Evolutionary conservation across 2,888 invertebrate species (phyloP), one percentile per base, ranked within the genome.

Genomic region (Alitta virens): DNA sequence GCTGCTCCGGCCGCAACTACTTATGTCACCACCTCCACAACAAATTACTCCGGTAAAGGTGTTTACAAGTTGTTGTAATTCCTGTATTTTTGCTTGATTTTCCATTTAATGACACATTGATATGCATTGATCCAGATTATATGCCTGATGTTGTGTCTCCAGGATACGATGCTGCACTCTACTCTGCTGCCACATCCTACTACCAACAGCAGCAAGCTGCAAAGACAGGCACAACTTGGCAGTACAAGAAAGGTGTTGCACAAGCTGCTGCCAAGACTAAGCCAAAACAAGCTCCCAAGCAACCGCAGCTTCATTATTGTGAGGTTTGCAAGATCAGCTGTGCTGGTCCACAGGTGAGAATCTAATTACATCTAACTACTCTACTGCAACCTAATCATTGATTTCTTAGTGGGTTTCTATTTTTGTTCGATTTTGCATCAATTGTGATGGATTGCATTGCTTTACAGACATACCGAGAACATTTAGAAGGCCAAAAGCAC

Each of bases 241-340:
- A 68, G 56, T 58, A 60, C 50, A 54, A 61, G 51, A 55, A 62
- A 49, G 46, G 51, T 33, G n/a, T n/a, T n/a, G n/a, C n/a, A n/a
- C n/a, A n/a, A n/a, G 23, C 27, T 16, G 43, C 18, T 24, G 58
- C 50, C 18, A 63, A 60, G 27, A 43, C 51, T 1, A 77, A 76
- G 64, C 71, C 76, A 18, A 75, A 78, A 62, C 68, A 71, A 27
- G 91, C 92, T 12, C 78, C 78, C 0, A 78, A 78, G 64, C 74
- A 73, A 27, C 75, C 76, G 5, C 79, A 79, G 71, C 85, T 97
- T 69, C 96, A 96, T 83, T 99, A 97, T 84, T 99, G 98, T 82
- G 97, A 99, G 83, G 94, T 97, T 16, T 99, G 99, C 84, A 97
- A 98, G 84, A 97, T 98, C 77, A 96, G 95, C 78, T 97, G 94